A percentile compares a stretch with the other conserved stretches of the same genome.
phyloP scores from a whole-genome alignment of 2,113 vertebrate genomes.

The Pogonocichla stellata region DNA sequence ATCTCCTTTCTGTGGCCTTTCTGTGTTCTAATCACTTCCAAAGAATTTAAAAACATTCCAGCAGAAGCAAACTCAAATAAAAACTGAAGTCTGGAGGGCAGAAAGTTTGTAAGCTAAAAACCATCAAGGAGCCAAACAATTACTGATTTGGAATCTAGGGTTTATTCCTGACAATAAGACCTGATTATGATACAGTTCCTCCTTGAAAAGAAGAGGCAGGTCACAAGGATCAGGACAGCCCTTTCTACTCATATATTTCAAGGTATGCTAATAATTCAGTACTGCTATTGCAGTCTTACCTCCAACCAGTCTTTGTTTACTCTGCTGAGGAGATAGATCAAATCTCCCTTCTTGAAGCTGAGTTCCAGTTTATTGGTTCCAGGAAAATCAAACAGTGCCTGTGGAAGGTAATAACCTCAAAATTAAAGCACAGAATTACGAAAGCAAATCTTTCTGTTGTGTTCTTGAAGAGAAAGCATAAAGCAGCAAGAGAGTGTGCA shows the following conservation, averaged over 20 bases:
- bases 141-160: background rate
- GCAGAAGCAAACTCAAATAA: slow-evolving; percentile 5
- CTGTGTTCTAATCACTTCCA: slow-evolving; percentile 14
- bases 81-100: slow-evolving; percentile 14
- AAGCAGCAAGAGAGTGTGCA: background rate
- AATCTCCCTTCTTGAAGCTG: slow-evolving; percentile 87
- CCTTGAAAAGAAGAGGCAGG: background rate
- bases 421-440: background rate
- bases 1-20: slow-evolving; percentile 29
- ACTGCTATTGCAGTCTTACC: slow-evolving; percentile 72
- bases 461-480: background rate
- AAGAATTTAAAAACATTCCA: slow-evolving; percentile 14
- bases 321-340: slow-evolving; percentile 92
- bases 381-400: slow-evolving; percentile 93
- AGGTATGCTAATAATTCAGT: background rate
- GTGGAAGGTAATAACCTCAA: background rate
- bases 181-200: background rate
- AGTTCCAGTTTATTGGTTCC: slow-evolving; percentile 86
- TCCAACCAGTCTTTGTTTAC: slow-evolving; percentile 96
- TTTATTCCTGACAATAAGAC: background rate
- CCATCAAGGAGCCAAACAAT: background rate
- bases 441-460: background rate
- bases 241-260: background rate
- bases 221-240: background rate
- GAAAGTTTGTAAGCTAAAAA: slow-evolving; percentile 6